Evolutionary conservation across 2,797 vertebrate genomes (phyloP).

Genomic region (Glossophaga mutica): DNA sequence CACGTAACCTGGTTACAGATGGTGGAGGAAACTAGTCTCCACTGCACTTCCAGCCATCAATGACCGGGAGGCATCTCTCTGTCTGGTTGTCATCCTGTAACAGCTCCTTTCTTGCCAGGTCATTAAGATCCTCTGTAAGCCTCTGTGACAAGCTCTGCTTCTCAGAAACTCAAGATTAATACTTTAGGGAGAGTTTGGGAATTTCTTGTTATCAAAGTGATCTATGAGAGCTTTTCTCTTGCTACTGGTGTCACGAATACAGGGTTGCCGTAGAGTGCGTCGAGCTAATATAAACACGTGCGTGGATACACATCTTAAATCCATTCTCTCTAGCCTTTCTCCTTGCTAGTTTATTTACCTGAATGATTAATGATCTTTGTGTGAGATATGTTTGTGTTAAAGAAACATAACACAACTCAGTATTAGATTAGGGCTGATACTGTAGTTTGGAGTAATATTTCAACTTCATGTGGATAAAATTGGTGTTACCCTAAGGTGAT

Average conservation of each 20-base stretch:
- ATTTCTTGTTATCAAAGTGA: constrained; percentile 55
- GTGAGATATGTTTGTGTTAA: not conserved
- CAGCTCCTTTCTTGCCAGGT: constrained; percentile 49
- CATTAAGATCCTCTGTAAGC: constrained; percentile 49
- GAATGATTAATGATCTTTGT: not conserved
- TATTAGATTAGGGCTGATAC: not conserved
- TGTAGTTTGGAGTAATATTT: not conserved
- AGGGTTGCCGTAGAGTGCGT: not conserved
- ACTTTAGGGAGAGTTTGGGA: constrained; percentile 50
- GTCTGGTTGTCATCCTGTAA: constrained; percentile 9
- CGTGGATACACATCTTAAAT: not conserved
- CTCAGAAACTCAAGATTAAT: constrained; percentile 62
- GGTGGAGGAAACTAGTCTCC: not conserved
- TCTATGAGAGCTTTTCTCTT: constrained; percentile 43
- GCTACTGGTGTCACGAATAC: not conserved
- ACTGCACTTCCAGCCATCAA: not conserved
- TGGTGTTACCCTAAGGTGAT: constrained; percentile 33
- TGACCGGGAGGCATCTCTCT: constrained; percentile 22
- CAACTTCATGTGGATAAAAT: constrained; percentile 1
- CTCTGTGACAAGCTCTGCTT: not conserved
- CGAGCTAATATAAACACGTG: not conserved
- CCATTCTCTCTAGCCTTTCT: not conserved
- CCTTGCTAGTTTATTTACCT: not conserved
- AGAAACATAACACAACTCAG: not conserved
- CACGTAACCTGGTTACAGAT: not conserved